Evolutionary conservation across 2,113 vertebrate genomes (phyloP).

Genomic region (Aegithalos caudatus): DNA sequence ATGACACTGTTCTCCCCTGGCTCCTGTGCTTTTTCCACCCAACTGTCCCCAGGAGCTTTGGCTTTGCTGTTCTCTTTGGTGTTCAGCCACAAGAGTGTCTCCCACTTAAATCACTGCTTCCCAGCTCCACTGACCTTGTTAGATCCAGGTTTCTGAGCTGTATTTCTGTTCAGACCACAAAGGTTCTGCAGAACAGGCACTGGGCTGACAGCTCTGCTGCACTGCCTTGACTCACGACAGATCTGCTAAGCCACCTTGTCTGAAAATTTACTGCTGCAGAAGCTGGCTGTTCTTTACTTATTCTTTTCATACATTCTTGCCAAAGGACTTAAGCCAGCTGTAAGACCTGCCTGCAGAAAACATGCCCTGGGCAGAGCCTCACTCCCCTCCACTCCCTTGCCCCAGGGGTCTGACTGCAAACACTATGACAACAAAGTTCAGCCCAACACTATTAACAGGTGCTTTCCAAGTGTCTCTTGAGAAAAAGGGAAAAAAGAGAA

Average conservation of each 20-base stretch:
- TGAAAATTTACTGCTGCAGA: background rate
- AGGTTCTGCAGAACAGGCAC: background rate
- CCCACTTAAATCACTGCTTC: background rate
- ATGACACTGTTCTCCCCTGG: too few species aligned
- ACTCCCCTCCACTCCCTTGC: background rate
- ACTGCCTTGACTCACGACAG: background rate
- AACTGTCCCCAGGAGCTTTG: background rate
- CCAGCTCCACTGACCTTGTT: background rate
- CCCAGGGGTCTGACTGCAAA: background rate
- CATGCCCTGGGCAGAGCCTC: background rate
- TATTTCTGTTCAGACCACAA: background rate
- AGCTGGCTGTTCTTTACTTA: background rate
- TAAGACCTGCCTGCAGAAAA: background rate
- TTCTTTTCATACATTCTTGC: background rate
- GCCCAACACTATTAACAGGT: background rate
- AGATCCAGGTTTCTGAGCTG: background rate
- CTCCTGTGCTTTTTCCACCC: background rate
- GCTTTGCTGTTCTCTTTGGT: background rate
- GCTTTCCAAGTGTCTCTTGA: background rate
- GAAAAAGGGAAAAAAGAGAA: rapidly evolving
- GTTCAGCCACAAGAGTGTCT: background rate
- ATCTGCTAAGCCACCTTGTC: background rate
- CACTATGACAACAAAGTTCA: background rate
- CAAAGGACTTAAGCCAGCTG: background rate
- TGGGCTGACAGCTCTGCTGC: background rate